Evolutionary conservation across 1,140 invertebrate species (phyloP).

Genomic region (Bilobella aurantiaca): DNA sequence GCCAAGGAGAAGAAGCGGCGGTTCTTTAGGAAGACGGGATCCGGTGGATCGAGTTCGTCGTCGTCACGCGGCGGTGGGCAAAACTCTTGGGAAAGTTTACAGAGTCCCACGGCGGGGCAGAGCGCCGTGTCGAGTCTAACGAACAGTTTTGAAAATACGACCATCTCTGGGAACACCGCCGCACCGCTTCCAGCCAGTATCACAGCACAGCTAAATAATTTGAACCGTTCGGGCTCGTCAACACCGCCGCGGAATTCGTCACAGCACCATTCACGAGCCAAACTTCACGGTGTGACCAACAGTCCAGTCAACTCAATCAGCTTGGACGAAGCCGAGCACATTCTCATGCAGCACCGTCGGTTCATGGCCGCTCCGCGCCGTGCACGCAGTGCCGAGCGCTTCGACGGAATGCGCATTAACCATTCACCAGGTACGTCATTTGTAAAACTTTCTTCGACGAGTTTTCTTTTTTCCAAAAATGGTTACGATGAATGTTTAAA

Average conservation of each 20-base stretch:
- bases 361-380: conserved; percentile 30
- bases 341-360: conserved; percentile 10
- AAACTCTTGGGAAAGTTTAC: not conserved
- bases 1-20: conserved; percentile 24
- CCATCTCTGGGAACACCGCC: conserved; percentile 5
- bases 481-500: too few species aligned
- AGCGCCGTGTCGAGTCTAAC: conserved; percentile 13
- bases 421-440: conserved; percentile 17
- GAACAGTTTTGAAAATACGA: conserved; percentile 17
- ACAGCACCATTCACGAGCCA: too few species aligned
- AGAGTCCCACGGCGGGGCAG: conserved; percentile 8
- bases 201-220: not conserved
- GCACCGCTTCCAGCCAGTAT: too few species aligned
- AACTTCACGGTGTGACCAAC: too few species aligned
- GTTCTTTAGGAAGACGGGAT: conserved; percentile 25
- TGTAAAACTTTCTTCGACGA: conserved; percentile 6
- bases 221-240: not conserved
- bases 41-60: conserved; percentile 3
- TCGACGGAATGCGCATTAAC: conserved; percentile 34
- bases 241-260: not conserved
- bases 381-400: conserved; percentile 36
- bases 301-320: conserved; percentile 14
- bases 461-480: too few species aligned
- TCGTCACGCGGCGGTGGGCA: conserved; percentile 7
- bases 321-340: conserved; percentile 25